Evolutionary conservation across 2,113 vertebrate species (phyloP), one percentile per base, ranked within the genome.

Genomic region (Eclectus roratus): DNA sequence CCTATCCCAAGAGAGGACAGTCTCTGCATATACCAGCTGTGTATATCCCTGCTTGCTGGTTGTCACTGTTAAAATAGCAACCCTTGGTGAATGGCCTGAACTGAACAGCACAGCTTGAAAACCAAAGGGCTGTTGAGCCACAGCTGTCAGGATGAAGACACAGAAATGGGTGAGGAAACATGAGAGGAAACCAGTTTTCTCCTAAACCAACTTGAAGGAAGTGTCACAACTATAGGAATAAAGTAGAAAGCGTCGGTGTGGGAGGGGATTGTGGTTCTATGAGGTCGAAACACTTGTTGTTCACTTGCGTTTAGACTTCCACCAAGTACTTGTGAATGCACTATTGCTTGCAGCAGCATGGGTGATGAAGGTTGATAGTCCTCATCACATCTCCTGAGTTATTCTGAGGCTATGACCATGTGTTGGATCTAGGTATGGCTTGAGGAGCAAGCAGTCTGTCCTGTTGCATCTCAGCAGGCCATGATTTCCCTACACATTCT

Each of bases 251-350:
- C 21, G 69, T 71, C 23, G 17, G 29, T 35, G 64, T 17, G 3
- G 41, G 49, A 82, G 41, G 5, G 69, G 16, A 66, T 10, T 0
- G 10, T 73, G 50, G 20, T 9, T 85, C 74, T 43, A 15, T 0
- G 7, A 8, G 17, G 58, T 29, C 13, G 53, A 29, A 66, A 28
- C 17, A 31, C 11, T 1, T 90, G 58, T 73, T 92, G 29, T 43
- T 87, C 44, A 11, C 29, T 74, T 41, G 10, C 17, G 13, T 18
- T 71, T 33, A 6, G 17, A 6, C 66, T 19, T 61, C 49, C 41
- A 23, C 41, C 27, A 2, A 1, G 13, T n/a, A 2, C 15, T 76
- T 53, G 21, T 1, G 11, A 68, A 16, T 5, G 31, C 13, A 39
- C 55, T 56, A 17, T 23, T 11, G 15, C 37, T 83, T 85, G 78